Conservation (phyloP, 2,113 vertebrate species). For the Centropus unirufus region DNA sequence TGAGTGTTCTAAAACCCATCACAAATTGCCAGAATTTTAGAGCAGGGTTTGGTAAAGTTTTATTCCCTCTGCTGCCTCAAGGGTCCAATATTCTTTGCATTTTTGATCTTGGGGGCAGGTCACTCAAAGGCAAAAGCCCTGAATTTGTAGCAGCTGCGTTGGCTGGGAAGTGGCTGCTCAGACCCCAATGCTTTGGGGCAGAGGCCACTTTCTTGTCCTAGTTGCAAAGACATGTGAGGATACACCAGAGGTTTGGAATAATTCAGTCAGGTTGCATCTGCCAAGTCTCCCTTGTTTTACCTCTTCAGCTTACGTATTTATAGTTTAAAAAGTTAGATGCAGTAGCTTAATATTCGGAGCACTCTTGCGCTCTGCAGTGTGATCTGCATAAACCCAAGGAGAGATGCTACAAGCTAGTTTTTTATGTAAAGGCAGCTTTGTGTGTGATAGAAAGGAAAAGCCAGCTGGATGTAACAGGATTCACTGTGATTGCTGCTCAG, state of each 20-base stretch:
- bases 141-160: conserved; percentile 8
- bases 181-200: neutral
- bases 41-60: neutral
- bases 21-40: conserved; percentile 39
- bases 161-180: neutral
- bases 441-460: conserved; percentile 27
- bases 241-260: neutral
- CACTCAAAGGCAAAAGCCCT: conserved; percentile 11
- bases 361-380: conserved; percentile 43
- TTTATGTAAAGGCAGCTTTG: conserved; percentile 19
- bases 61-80: conserved; percentile 10
- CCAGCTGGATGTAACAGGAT: conserved; percentile 49
- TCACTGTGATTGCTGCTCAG: conserved; percentile 51
- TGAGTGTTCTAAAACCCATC: conserved; percentile 30
- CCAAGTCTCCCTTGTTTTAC: neutral
- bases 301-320: neutral
- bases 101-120: conserved; percentile 11
- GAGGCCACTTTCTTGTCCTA: neutral
- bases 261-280: neutral
- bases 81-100: conserved; percentile 16
- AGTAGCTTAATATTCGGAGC: conserved; percentile 61
- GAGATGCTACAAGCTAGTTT: conserved; percentile 23
- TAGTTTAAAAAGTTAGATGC: conserved; percentile 2
- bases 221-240: neutral
- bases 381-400: conserved; percentile 52